Evolutionary conservation across 2,888 invertebrate genomes (phyloP).

Genomic region (Eueremaeus valkanovi): DNA sequence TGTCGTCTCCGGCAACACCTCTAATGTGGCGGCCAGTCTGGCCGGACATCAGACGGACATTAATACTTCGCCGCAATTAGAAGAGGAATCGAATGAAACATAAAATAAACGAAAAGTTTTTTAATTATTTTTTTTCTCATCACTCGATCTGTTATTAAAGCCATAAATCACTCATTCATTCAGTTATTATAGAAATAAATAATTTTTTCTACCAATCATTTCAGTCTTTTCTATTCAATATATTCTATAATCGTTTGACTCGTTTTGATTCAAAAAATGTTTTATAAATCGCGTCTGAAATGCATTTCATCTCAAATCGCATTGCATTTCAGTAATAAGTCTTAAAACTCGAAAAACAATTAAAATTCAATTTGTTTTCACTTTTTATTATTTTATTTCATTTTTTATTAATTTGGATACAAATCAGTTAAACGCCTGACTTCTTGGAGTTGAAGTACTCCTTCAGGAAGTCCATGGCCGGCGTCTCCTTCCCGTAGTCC

Average conservation of each 20-base stretch:
- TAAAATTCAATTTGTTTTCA: slow-evolving; percentile 1
- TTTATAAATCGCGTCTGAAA: too few relatives aligned
- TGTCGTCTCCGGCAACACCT: slow-evolving; percentile 5
- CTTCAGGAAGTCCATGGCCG: slow-evolving; percentile 86
- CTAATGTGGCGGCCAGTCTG: background rate
- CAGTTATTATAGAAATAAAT: background rate
- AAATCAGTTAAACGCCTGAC: slow-evolving; percentile 24
- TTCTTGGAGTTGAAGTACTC: slow-evolving; percentile 73
- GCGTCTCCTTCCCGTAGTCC: slow-evolving; percentile 97
- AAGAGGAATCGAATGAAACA: slow-evolving; percentile 28
- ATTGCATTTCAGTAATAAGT: too few relatives aligned
- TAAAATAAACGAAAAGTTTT: background rate
- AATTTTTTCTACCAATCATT: too few relatives aligned
- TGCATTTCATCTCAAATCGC: too few relatives aligned
- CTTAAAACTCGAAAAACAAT: background rate
- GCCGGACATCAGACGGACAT: slow-evolving; percentile 12
- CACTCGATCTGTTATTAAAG: background rate
- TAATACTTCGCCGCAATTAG: slow-evolving; percentile 14
- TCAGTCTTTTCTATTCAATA: background rate
- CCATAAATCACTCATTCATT: background rate
- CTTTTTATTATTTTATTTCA: background rate
- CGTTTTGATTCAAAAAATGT: background rate
- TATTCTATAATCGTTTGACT: too few relatives aligned
- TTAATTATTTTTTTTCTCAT: slow-evolving; percentile 39
- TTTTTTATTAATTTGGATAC: slow-evolving; percentile 4